Conservation (phyloP, 2,888 invertebrate species). For the Sylvicola cinctus region DNA sequence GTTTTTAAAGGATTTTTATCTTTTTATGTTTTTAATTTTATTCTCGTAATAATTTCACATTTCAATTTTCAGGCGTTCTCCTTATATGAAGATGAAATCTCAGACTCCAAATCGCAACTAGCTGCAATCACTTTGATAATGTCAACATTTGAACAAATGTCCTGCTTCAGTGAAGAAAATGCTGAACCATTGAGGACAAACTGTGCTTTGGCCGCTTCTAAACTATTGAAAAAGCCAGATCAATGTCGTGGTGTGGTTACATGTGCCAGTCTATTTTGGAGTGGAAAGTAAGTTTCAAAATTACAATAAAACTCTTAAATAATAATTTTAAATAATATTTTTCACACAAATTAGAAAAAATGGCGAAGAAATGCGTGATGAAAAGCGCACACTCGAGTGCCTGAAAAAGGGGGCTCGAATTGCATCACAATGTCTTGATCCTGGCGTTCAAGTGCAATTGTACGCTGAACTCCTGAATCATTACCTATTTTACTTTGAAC, state of each 20-base stretch:
- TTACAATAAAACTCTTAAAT: too few relatives aligned
- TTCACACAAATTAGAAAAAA: conserved; percentile 21
- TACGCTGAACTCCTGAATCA: conserved; percentile 87
- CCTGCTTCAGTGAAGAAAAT: conserved; percentile 89
- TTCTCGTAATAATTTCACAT: background rate
- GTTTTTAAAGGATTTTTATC: background rate
- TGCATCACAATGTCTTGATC: conserved; percentile 95
- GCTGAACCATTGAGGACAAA: conserved; percentile 91
- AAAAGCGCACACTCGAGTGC: conserved; percentile 81
- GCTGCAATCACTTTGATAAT: conserved; percentile 91
- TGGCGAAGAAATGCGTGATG: conserved; percentile 56
- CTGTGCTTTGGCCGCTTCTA: conserved; percentile 88
- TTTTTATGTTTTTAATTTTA: too few relatives aligned
- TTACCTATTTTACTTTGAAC: conserved; percentile 81
- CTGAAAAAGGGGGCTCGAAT: conserved; percentile 88
- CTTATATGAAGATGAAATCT: conserved; percentile 94
- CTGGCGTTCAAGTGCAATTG: conserved; percentile 86
- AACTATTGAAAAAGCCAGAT: conserved; percentile 92
- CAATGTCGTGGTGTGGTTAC: conserved; percentile 88
- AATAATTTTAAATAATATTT: conserved; percentile 1
- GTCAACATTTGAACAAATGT: conserved; percentile 85
- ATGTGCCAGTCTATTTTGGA: conserved; percentile 96
- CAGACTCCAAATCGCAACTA: conserved; percentile 89
- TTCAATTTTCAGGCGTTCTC: conserved; percentile 68
- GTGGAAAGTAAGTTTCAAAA: conserved; percentile 40